phyloP scores from a whole-genome alignment of 2,797 vertebrate species.

The Champsocephalus gunnari region DNA sequence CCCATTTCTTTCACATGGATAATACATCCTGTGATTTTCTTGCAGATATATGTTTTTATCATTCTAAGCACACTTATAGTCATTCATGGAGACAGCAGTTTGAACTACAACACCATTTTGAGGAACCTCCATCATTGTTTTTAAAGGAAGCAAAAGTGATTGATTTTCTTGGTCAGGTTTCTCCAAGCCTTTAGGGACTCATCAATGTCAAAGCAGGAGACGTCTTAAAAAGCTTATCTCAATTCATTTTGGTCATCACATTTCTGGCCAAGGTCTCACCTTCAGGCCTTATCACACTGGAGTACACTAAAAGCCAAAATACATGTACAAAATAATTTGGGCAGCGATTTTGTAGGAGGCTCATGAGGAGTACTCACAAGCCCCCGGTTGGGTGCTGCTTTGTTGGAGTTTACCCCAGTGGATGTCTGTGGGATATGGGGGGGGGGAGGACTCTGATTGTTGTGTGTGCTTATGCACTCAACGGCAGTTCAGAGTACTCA shows the following conservation, averaged over 20 bases:
- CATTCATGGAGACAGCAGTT: not conserved
- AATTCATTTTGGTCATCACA: slow-evolving; percentile 34
- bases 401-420: too few relatives aligned
- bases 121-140: slow-evolving; percentile 9
- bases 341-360: not conserved
- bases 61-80: not conserved
- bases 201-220: slow-evolving; percentile 22
- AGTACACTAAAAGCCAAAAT: slow-evolving; percentile 13
- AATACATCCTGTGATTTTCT: slow-evolving; percentile 2
- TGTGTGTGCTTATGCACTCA: too few relatives aligned
- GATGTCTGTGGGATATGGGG: too few relatives aligned
- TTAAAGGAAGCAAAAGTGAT: slow-evolving; percentile 19
- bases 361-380: not conserved
- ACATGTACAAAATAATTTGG: not conserved
- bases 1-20: not conserved
- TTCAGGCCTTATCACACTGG: slow-evolving; percentile 7
- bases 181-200: slow-evolving; percentile 27
- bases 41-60: not conserved
- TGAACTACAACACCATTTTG: not conserved
- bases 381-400: too few relatives aligned
- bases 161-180: slow-evolving; percentile 13
- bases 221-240: slow-evolving; percentile 21
- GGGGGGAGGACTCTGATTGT: too few relatives aligned
- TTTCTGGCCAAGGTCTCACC: slow-evolving; percentile 15
- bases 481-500: too few relatives aligned